These are phyloP conservation scores for Crocuta crocuta DNA, from an alignment of 2,113 vertebrate species.

Conservation along the genomic window DNA sequence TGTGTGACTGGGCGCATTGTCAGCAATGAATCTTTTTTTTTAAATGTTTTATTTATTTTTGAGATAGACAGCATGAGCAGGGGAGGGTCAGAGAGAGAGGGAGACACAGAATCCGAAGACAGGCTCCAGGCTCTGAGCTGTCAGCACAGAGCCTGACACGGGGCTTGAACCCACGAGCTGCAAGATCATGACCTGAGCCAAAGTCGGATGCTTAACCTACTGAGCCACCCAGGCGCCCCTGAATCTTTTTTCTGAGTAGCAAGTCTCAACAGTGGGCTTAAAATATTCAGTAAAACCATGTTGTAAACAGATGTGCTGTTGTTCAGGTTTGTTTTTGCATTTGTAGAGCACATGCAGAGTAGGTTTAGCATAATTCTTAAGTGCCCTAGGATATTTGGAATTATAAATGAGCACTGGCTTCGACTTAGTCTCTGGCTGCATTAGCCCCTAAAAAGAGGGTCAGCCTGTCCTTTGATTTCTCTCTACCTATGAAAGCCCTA, in stretches of 20 bases:
- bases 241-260: not conserved
- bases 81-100: too few relatives aligned
- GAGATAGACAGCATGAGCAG: too few relatives aligned
- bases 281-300: not conserved
- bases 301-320: not conserved
- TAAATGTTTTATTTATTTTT: too few relatives aligned
- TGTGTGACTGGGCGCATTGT: not conserved
- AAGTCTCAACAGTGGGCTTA: not conserved
- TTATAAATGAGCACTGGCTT: not conserved
- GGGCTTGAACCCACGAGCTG: too few relatives aligned
- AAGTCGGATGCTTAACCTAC: too few relatives aligned
- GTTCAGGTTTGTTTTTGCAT: not conserved
- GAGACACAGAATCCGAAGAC: too few relatives aligned
- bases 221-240: too few relatives aligned
- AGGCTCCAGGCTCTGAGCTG: too few relatives aligned
- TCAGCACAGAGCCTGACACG: too few relatives aligned
- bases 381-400: not conserved
- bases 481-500: not conserved
- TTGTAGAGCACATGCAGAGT: not conserved
- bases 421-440: not conserved
- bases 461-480: not conserved
- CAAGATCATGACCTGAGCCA: too few relatives aligned
- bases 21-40: not conserved
- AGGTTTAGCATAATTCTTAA: not conserved
- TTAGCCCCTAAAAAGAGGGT: not conserved